These are phyloP conservation scores for Ianthella basta DNA, from an alignment of 37 sponge, comb jelly and placozoan genomes.

Conservation along the genomic window DNA sequence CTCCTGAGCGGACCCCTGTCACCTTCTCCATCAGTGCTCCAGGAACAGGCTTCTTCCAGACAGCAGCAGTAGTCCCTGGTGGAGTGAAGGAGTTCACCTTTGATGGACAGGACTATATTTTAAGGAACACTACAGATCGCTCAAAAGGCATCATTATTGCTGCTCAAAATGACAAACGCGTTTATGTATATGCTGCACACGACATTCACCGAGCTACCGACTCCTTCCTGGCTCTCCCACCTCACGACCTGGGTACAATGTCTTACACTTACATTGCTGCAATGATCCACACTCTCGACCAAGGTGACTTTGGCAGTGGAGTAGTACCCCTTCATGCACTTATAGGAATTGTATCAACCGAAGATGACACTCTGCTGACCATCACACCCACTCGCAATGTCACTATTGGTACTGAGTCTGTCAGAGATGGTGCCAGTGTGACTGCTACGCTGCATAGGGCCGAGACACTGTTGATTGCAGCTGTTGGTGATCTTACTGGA, in stretches of 20 bases:
- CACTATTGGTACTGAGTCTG: no score
- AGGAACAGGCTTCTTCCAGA: background rate
- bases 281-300: no score
- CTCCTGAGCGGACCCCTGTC: background rate
- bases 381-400: no score
- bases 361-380: no score
- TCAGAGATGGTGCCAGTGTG: no score
- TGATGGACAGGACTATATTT: background rate
- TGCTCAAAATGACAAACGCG: background rate
- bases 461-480: slow-evolving; percentile 17
- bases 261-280: slow-evolving; percentile 42
- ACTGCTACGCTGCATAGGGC: background rate
- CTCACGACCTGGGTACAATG: background rate
- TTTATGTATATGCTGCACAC: slow-evolving; percentile 50
- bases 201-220: slow-evolving; percentile 40
- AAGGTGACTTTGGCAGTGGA: no score
- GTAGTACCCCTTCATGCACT: no score
- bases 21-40: background rate
- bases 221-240: slow-evolving; percentile 61
- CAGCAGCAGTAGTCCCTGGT: background rate
- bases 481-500: slow-evolving; percentile 40
- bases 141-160: slow-evolving; percentile 2
- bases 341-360: no score
- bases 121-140: background rate
- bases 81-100: background rate